Evolutionary conservation across 2,888 invertebrate genomes (phyloP).

Genomic region (Meghimatium bilineatum): DNA sequence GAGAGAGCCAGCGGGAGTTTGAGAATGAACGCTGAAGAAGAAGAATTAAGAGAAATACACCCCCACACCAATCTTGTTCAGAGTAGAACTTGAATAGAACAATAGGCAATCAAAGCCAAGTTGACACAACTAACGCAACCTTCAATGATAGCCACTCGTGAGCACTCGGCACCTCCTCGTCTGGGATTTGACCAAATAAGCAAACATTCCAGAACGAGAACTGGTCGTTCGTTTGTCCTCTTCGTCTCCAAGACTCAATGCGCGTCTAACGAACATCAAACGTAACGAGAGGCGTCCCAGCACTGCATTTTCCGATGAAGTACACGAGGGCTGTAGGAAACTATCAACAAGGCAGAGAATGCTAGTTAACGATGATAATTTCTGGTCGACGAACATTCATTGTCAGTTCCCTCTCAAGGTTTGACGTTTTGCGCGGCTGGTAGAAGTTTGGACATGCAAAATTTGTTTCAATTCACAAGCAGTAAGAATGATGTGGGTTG

Average conservation of each 20-base stretch:
- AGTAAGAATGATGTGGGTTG: background rate
- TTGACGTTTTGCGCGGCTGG: background rate
- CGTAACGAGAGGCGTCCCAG: background rate
- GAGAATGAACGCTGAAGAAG: too few relatives aligned
- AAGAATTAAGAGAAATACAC: too few relatives aligned
- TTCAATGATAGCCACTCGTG: background rate
- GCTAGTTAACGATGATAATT: background rate
- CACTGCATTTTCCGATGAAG: background rate
- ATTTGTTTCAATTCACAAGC: background rate
- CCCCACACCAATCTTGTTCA: too few relatives aligned
- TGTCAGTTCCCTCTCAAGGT: background rate
- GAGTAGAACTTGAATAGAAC: background rate
- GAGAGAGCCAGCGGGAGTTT: too few relatives aligned
- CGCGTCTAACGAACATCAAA: background rate
- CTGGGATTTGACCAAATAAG: background rate
- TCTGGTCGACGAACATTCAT: background rate
- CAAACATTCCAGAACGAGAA: background rate
- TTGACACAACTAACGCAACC: background rate
- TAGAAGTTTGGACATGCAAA: background rate
- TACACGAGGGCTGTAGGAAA: background rate
- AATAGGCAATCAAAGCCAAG: background rate
- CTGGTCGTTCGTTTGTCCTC: background rate
- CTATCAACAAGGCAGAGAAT: slow-evolving; percentile 11
- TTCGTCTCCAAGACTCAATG: background rate
- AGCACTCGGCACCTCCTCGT: background rate